Percentiles rank a stretch among this genome's conserved stretches.
These are phyloP conservation scores for Ataeniobius toweri DNA, from an alignment of 2,797 vertebrate genomes.

Conservation along the genomic window DNA sequence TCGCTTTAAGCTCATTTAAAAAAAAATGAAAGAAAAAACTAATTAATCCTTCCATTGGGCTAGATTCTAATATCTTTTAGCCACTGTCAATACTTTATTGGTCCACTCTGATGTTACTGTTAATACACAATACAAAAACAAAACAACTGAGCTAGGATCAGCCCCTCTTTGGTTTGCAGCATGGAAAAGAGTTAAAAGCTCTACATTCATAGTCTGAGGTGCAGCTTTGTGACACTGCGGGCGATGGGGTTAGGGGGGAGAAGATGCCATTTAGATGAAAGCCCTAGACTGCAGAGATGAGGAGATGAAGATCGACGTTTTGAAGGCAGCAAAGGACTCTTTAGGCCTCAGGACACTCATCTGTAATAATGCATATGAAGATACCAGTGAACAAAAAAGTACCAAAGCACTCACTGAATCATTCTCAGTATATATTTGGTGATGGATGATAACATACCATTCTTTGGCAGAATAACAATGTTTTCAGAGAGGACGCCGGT, in stretches of 20 bases:
- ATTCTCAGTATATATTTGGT: not conserved
- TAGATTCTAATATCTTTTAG: conserved; percentile 11
- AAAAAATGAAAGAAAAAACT: conserved; percentile 23
- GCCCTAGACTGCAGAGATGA: not conserved
- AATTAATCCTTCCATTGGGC: conserved; percentile 32
- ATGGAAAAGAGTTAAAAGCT: conserved; percentile 14
- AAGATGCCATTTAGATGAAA: conserved; percentile 9
- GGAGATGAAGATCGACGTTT: not conserved
- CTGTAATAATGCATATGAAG: conserved; percentile 42
- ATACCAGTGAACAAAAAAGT: conserved; percentile 7
- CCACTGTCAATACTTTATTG: conserved; percentile 12
- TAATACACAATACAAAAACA: not conserved
- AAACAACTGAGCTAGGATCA: conserved; percentile 11
- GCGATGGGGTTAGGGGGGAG: not conserved
- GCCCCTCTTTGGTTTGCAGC: conserved; percentile 43
- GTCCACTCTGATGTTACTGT: conserved; percentile 26
- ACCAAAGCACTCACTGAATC: not conserved
- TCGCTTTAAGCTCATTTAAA: conserved; percentile 32
- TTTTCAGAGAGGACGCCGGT: conserved; percentile 78
- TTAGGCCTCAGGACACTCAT: conserved; percentile 56
- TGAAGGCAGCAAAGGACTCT: not conserved
- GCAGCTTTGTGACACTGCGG: conserved; percentile 20
- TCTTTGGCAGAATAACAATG: conserved; percentile 79
- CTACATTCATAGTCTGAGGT: conserved; percentile 22
- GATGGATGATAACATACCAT: conserved; percentile 65